Conservation (phyloP, 2,113 vertebrate species). For the Syrmaticus mikado region DNA sequence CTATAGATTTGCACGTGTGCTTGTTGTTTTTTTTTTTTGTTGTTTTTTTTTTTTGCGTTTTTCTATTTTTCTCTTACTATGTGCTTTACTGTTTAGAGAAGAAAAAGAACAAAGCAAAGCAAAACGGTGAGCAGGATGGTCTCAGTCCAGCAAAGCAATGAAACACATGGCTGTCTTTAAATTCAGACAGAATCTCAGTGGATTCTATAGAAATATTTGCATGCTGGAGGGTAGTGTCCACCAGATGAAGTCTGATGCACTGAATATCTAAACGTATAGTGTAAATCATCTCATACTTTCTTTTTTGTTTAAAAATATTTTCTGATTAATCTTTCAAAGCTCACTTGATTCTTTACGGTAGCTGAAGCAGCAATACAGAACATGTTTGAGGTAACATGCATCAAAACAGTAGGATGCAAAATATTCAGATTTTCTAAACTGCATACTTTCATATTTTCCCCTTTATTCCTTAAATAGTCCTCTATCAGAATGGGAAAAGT, state of each 20-base stretch:
- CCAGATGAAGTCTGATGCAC: neutral
- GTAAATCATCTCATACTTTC: neutral
- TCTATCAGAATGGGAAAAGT: neutral
- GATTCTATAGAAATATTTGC: conserved; percentile 1
- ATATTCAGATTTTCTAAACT: conserved; percentile 5
- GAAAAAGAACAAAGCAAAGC: neutral
- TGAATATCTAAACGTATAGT: neutral
- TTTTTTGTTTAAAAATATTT: conserved; percentile 25
- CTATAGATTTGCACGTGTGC: neutral
- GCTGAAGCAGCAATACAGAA: neutral
- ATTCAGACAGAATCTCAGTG: neutral
- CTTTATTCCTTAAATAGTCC: neutral
- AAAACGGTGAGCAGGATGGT: neutral
- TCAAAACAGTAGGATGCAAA: neutral
- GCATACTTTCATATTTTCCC: neutral
- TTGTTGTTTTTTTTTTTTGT: neutral
- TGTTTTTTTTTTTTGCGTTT: neutral
- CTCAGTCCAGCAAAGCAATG: neutral
- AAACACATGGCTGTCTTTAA: conserved; percentile 17
- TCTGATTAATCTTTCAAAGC: conserved; percentile 11
- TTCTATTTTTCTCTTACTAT: neutral
- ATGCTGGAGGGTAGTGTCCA: neutral
- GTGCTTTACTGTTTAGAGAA: neutral
- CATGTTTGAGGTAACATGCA: neutral
- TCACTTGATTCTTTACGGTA: neutral